These are phyloP conservation scores for Oreochromis aureus DNA, from an alignment of 2,113 vertebrate genomes.

Conservation along the genomic window DNA sequence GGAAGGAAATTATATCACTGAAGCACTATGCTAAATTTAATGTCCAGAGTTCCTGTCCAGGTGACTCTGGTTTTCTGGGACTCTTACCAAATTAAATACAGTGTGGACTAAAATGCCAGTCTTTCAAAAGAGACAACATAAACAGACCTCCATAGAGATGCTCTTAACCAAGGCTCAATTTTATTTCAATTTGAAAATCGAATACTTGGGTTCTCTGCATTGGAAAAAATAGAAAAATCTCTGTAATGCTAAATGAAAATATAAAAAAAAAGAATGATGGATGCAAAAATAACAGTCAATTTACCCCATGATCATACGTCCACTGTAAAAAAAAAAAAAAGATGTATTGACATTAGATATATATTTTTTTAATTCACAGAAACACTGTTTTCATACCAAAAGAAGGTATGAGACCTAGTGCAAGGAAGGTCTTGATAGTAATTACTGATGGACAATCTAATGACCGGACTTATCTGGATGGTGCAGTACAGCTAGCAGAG, in stretches of 20 bases:
- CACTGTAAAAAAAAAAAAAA: too few species aligned
- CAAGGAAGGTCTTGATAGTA: not conserved
- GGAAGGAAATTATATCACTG: not conserved
- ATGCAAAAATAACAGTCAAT: not conserved
- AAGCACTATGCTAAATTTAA: not conserved
- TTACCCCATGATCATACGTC: too few species aligned
- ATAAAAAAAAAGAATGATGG: not conserved
- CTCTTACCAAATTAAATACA: not conserved
- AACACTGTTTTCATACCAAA: not conserved
- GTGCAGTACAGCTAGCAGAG: not conserved
- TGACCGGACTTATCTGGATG: accelerated
- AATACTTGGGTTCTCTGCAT: not conserved
- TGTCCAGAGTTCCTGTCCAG: not conserved
- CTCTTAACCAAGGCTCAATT: not conserved
- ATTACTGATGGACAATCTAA: slow-evolving; percentile 60
- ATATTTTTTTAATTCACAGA: slow-evolving; percentile 1
- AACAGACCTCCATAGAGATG: not conserved
- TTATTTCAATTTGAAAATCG: not conserved
- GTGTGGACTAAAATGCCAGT: not conserved
- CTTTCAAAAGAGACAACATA: not conserved
- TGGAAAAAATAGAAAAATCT: not conserved
- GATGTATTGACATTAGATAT: not conserved
- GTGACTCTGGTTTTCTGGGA: not conserved
- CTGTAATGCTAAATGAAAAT: not conserved
- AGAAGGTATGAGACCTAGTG: slow-evolving; percentile 9